Base-by-base conservation (phyloP, 2,888 invertebrate genomes). In the Schizotus pectinicornis region DNA sequence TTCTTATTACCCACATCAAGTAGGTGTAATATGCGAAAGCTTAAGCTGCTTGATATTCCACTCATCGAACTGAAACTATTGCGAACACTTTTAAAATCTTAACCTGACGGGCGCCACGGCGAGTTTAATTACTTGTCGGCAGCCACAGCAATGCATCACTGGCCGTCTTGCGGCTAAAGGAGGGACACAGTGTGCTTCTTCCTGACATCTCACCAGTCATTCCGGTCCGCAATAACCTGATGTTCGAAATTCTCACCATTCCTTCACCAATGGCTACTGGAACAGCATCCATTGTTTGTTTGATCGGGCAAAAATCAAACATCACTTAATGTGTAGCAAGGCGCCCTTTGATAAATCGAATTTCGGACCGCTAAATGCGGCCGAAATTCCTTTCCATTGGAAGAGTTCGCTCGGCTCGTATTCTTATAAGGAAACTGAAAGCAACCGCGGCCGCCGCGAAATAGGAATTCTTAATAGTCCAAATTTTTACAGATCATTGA, bases 81-180 rank as follows among this genome's bases (percentile, higher is more conserved):
- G 2, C 22, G 41, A n/a, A 13, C n/a, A 12, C 41, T 53, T 46
- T 49, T 39, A 52, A 52, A 50, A 50, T 50, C 45, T 43, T 54
- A 39, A 32, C 50, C 45, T 50, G 46, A 50, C 43, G 50, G 41
- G 38, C 37, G 14, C 12, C 46, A 31, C n/a, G 46, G 47, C 39
- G 36, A 56, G 54, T 61, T 51, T 58, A 61, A 61, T 61, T 59
- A 61, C 58, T 61, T 55, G 55, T 51, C 54, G 46, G 55, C 49
- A 51, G 48, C 61, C 58, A 58, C 55, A 59, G 61, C 46, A 58
- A 61, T 61, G 61, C 46, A 61, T 61, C 61, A 61, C 58, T 59
- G 51, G 52, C 56, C 58, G 57, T 59, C 57, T 58, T 58, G 61
- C 34, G 58, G 60, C 36, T 33, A 35, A 56, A 48, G 37, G 37